phyloP scores from a whole-genome alignment of 2,888 invertebrate genomes.

The Lasioglossum malachurum region DNA sequence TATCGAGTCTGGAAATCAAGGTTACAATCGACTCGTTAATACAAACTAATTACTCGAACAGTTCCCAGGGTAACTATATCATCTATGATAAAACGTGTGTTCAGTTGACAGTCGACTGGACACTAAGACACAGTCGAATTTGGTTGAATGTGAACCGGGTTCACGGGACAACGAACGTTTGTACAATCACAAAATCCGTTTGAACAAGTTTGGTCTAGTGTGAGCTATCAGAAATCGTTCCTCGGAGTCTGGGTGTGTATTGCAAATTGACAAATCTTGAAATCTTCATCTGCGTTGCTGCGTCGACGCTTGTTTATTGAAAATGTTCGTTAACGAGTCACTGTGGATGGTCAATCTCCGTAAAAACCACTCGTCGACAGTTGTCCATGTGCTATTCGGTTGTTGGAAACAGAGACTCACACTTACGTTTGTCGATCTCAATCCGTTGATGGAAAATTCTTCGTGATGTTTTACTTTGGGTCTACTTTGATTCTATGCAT shows the following conservation, averaged over 20 bases:
- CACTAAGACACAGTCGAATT: background rate
- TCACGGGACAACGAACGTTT: slow-evolving; percentile 16
- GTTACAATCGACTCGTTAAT: background rate
- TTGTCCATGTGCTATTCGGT: background rate
- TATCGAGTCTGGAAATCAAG: background rate
- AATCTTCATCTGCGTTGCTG: slow-evolving; percentile 4
- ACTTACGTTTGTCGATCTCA: background rate
- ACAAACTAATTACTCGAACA: background rate
- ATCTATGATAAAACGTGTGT: slow-evolving; percentile 3
- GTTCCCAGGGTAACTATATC: slow-evolving; percentile 11
- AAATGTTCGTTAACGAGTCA: slow-evolving; percentile 21
- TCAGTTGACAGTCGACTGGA: background rate
- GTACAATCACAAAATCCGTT: slow-evolving; percentile 19
- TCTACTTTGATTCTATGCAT: background rate
- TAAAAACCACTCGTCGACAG: slow-evolving; percentile 18
- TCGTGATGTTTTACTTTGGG: slow-evolving; percentile 20
- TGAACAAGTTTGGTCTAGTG: slow-evolving; percentile 18
- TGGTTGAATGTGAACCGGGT: background rate
- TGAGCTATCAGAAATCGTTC: slow-evolving; percentile 39
- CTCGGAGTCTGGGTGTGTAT: background rate
- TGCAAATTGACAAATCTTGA: slow-evolving; percentile 10
- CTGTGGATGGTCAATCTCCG: background rate
- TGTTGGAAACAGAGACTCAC: slow-evolving; percentile 16
- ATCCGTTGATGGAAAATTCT: background rate
- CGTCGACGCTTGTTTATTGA: slow-evolving; percentile 9